Evolutionary conservation across 2,113 vertebrate species (phyloP), one percentile per base, ranked within the genome.

Genomic region (Cyphomyrus plagiostoma): DNA sequence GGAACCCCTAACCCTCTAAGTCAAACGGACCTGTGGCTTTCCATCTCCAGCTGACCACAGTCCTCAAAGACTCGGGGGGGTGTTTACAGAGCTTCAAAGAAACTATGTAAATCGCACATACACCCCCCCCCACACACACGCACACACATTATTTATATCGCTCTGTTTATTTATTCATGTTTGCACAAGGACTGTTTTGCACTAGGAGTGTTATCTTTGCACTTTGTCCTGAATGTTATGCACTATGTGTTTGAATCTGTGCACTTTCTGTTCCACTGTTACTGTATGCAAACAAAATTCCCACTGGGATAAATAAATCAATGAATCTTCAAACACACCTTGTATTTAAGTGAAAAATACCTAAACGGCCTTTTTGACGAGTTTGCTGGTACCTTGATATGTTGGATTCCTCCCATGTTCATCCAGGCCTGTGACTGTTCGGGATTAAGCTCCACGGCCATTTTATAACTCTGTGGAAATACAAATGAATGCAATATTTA

Each of bases 351-450:
- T 45, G 52, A 58, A 42, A 7, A 62, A 30, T 1, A 56, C 26
- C 11, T 11, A 56, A 9, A 42, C 1, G 11, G 46, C 35, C 4
- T 56, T 42, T 62, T 21, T 13, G 45, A 21, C 50, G 35, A 21
- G n/a, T 26, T n/a, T 26, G 17, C n/a, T 17, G 17, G 53, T 96
- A 99, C 98, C 97, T 98, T 97, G 77, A 99, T 99, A 93, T 99
- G 98, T 50, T 97, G 96, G 15, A 99, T 99, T 9, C 98, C 98
- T 17, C 98, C 98, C 98, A 99, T 99, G 92, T 99, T 99, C 98
- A 99, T 99, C 98, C 98, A 99, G 90, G 98, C 98, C 92, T 99
- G 98, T 0, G 98, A 98, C 91, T 99, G 98, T 82, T 97, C 97
- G 2, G 98, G 97, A 56, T 98, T 98, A 26, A 99, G 95, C 23